Percentiles rank a stretch among this genome's conserved stretches.
Evolutionary conservation across 1,140 invertebrate species (phyloP).

Genomic region (Halotydeus destructor): DNA sequence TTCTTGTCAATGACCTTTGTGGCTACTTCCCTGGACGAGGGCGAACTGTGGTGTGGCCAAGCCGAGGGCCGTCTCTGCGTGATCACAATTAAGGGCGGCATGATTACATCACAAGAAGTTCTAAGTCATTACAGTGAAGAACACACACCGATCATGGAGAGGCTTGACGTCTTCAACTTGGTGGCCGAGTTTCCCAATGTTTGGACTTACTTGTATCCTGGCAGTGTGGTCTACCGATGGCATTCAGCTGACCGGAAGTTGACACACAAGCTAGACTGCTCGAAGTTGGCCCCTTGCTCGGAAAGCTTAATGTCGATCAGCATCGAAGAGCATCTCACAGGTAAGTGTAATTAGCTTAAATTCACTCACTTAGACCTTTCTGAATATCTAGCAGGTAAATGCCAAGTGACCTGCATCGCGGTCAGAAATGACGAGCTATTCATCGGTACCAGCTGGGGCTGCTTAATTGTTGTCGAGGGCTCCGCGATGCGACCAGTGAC

Average conservation of each 20-base stretch:
- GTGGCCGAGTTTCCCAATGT: constrained; percentile 31
- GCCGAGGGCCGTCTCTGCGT: constrained; percentile 46
- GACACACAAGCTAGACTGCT: constrained; percentile 64
- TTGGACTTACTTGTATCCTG: constrained; percentile 52
- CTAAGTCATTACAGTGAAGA: constrained; percentile 33
- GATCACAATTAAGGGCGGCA: constrained; percentile 33
- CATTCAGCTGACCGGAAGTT: constrained; percentile 38
- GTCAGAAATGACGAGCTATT: constrained; percentile 46
- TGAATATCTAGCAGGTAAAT: constrained; percentile 18
- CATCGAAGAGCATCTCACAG: constrained; percentile 62
- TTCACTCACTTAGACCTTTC: neutral
- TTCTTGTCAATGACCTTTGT: constrained; percentile 32
- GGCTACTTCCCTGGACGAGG: neutral
- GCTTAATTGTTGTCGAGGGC: constrained; percentile 62
- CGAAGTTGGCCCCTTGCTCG: constrained; percentile 69
- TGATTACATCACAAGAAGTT: constrained; percentile 36
- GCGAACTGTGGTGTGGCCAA: constrained; percentile 53
- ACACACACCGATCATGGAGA: constrained; percentile 26
- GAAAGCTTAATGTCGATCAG: constrained; percentile 75
- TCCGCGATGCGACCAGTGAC: constrained; percentile 57
- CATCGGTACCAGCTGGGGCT: constrained; percentile 76
- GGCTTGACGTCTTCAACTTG: constrained; percentile 38
- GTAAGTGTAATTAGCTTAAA: constrained; percentile 24
- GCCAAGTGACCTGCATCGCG: constrained; percentile 51
- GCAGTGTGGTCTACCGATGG: constrained; percentile 68